These are phyloP conservation scores for Mastigias papua DNA, from an alignment of 30 jellyfish, hydroid and myxozoan genomes.

Conservation along the genomic window DNA sequence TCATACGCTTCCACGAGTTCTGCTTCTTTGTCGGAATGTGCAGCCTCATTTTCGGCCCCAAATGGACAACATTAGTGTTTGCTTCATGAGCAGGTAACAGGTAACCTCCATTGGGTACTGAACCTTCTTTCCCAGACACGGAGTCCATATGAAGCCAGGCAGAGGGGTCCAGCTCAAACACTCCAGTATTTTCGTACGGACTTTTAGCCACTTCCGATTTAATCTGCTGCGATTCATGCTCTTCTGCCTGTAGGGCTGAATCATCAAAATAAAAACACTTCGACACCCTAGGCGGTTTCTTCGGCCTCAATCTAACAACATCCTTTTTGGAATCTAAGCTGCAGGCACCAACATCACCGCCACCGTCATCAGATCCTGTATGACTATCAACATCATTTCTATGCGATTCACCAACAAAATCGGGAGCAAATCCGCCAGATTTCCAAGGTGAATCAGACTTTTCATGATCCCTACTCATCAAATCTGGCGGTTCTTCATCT, in stretches of 20 bases:
- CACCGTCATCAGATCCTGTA: background rate
- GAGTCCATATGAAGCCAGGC: constrained; percentile 20
- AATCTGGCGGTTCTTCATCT: background rate
- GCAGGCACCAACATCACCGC: background rate
- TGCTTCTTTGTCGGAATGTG: background rate
- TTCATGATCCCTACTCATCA: background rate
- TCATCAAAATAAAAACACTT: constrained; percentile 7
- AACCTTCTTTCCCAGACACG: background rate
- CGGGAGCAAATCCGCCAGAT: background rate
- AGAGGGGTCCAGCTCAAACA: constrained; percentile 48
- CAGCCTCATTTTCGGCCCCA: background rate
- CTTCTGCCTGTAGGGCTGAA: background rate
- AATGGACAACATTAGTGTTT: background rate
- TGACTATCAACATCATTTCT: background rate
- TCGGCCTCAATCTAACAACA: constrained; percentile 5
- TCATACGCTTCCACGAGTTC: constrained; percentile 31
- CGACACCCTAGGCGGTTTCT: constrained; percentile 43
- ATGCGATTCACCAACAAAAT: background rate
- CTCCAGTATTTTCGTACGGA: constrained; percentile 24
- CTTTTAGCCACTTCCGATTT: background rate
- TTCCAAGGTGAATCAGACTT: background rate
- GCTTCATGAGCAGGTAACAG: background rate
- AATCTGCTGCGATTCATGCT: background rate
- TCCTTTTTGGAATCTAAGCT: background rate
- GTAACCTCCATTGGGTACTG: background rate